Base-by-base conservation (phyloP, 2,113 vertebrate species). In the Oreochromis tanganicae region DNA sequence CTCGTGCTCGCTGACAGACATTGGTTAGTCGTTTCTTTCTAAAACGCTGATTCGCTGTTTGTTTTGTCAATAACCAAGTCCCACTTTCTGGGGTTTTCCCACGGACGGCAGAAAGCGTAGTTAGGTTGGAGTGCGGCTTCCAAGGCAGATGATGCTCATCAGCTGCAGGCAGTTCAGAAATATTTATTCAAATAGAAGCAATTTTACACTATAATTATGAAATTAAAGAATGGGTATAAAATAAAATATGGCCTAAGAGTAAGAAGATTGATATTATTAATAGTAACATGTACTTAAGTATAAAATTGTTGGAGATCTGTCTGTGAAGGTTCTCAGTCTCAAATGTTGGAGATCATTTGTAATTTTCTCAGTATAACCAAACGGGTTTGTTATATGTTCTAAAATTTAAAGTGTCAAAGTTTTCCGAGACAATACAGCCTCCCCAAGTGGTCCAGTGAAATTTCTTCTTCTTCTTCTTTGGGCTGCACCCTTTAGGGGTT, bases 41-140 rank as follows among this genome's bases (percentile, higher is more conserved):
- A 52, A 21, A 14, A 66, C 61, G 19, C 38, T 83, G 84, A 96
- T 95, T 96, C 95, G 95, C 34, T 93, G 9, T 5, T 48, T 6
- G 1, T 7, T 12, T 24, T 83, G 88, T 88, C 68, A 48, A 32
- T 87, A 52, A 34, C 11, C 32, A 61, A 78, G 86, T 79, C 91
- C 91, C 87, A 10, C 91, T 84, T 71, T 12, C 46, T 88, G 95
- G 96, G 96, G 94, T 87, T 96, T 97, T 96, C 95, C 95, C 95
- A 94, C 71, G 81, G 36, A 86, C 29, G 66, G 38, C 73, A 87
- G 86, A 38, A 24, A 29, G 48, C 19, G 2, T 85, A 80, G 96
- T 94, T 96, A 48, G 96, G 95, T 94, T 95, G 96, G 86, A 71
- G 78, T 7, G 92, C 19, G 84, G 83, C 24, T 52, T 17, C 56